phyloP scores from a whole-genome alignment of 2,888 invertebrate genomes.

The Sphaerophoria rueppellii region DNA sequence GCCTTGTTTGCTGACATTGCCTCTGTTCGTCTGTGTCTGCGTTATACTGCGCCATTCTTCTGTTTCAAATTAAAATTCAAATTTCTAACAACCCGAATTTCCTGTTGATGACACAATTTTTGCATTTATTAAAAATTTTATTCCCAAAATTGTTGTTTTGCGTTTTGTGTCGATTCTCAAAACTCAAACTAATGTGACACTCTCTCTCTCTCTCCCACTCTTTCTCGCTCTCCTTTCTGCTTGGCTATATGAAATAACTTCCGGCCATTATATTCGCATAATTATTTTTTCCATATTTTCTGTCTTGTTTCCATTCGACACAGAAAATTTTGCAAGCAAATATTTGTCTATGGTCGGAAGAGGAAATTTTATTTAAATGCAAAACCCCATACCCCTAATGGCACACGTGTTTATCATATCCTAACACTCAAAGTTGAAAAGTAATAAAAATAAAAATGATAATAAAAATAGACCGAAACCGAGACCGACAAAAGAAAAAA shows the following conservation, averaged over 20 bases:
- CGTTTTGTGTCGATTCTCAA: neutral
- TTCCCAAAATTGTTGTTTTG: slow-evolving; percentile 6
- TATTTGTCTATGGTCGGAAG: slow-evolving; percentile 32
- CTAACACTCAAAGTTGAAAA: slow-evolving; percentile 34
- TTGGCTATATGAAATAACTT: slow-evolving; percentile 23
- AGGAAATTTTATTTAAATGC: slow-evolving; percentile 36
- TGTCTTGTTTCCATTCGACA: neutral
- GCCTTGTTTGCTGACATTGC: neutral
- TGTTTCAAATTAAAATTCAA: slow-evolving; percentile 41
- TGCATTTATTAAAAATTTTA: slow-evolving; percentile 41
- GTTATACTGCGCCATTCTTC: neutral
- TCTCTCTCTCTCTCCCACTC: neutral
- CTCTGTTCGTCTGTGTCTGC: neutral
- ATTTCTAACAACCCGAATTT: slow-evolving; percentile 53
- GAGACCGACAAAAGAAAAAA: neutral
- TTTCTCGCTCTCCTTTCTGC: too few relatives aligned
- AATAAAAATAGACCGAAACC: slow-evolving; percentile 30
- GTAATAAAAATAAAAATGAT: slow-evolving; percentile 37
- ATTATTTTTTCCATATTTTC: slow-evolving; percentile 15
- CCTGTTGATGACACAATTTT: slow-evolving; percentile 61
- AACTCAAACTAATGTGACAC: slow-evolving; percentile 20
- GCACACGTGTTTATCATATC: slow-evolving; percentile 66
- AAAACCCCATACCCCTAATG: slow-evolving; percentile 29
- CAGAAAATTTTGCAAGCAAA: slow-evolving; percentile 31
- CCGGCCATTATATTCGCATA: slow-evolving; percentile 57